Conservation (phyloP, 2,797 vertebrate species). For the Mareca penelope region DNA sequence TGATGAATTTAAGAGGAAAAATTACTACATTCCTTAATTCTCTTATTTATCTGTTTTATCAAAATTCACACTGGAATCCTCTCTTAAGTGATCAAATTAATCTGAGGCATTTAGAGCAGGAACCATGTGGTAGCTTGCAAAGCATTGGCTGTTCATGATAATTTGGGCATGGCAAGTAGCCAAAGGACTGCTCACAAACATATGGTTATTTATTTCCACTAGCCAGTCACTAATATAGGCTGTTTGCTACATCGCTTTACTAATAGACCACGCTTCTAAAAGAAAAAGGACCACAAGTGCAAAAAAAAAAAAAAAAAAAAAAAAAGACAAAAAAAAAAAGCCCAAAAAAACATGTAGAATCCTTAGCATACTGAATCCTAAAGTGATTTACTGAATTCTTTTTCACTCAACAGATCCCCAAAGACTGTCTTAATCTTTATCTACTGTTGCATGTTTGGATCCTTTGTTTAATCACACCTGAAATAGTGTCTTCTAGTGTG, state of each 20-base stretch:
- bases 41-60: background rate
- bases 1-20: background rate
- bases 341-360: background rate
- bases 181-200: constrained; percentile 54
- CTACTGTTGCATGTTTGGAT: constrained; percentile 25
- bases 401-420: constrained; percentile 13
- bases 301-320: constrained; percentile 1
- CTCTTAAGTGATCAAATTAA: constrained; percentile 2
- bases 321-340: constrained; percentile 24
- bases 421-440: constrained; percentile 43
- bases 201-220: constrained; percentile 61
- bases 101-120: background rate
- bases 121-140: constrained; percentile 14
- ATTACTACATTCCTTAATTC: background rate
- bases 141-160: constrained; percentile 19
- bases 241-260: constrained; percentile 15
- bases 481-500: constrained; percentile 27
- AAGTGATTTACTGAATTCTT: background rate
- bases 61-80: background rate
- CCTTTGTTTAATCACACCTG: constrained; percentile 53
- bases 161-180: constrained; percentile 27
- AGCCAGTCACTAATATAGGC: constrained; percentile 28
- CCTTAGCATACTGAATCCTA: background rate
- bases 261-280: constrained; percentile 26
- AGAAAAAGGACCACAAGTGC: constrained; percentile 10